These are phyloP conservation scores for Andricus grossulariae DNA, from an alignment of 1,140 invertebrate genomes.

Conservation along the genomic window DNA sequence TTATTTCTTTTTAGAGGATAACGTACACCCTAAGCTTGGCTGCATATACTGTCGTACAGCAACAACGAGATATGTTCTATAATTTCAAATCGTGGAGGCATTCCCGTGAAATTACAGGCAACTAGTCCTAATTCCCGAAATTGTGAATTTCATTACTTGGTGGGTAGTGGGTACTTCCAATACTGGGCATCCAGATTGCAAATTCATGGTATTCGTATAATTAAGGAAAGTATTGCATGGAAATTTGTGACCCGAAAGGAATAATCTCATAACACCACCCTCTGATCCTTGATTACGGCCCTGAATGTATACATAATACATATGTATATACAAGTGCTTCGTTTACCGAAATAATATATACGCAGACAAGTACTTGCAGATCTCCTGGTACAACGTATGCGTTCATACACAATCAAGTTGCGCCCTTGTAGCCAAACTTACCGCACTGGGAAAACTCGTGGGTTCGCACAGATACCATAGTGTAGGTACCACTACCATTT, in stretches of 20 bases:
- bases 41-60: no score
- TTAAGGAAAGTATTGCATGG: not conserved
- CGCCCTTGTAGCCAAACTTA: conserved; percentile 3
- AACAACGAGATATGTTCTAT: no score
- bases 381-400: not conserved
- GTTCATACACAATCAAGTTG: conserved; percentile 10
- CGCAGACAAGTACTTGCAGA: not conserved
- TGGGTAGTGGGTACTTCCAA: no score
- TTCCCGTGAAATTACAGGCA: no score
- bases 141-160: no score
- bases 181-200: no score
- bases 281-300: conserved; percentile 22
- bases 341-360: conserved; percentile 14
- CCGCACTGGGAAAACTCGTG: conserved; percentile 14
- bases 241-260: conserved; percentile 12
- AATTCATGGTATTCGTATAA: no score
- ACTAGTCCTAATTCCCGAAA: no score
- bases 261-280: conserved; percentile 3
- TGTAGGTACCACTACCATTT: conserved; percentile 1
- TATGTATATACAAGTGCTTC: conserved; percentile 9
- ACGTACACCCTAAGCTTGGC: no score
- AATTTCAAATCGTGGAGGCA: no score
- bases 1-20: no score
- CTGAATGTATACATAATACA: conserved; percentile 4
- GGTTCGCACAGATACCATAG: not conserved